Evolutionary conservation across 2,113 vertebrate species (phyloP), one percentile per base, ranked within the genome.

Genomic region (Crotalus horridus): DNA sequence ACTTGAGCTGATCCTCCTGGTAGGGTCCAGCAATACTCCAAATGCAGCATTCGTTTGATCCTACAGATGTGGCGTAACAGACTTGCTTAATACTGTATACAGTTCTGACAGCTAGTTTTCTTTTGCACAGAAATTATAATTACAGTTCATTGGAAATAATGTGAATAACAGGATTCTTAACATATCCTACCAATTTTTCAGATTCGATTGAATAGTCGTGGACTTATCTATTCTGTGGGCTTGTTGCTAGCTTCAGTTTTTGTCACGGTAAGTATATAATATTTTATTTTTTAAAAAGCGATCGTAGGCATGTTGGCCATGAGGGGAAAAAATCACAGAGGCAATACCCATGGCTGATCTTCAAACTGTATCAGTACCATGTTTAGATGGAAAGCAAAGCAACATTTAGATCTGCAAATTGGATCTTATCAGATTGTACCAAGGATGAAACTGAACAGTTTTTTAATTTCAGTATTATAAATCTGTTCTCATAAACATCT

Each of bases 151-250:
- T 90, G 87, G 46, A 89, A 90, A 90, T 15, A 59, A 94, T 54
- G 89, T 48, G 1, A 56, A 69, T 90, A 92, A 53, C n/a, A 90
- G 88, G 93, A 92, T 55, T 93, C 59, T 96, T 89, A 95, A 59
- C 74, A 11, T 81, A 95, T 55, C 94, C 56, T 91, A n/a, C 96
- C 96, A 43, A 54, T 94, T 94, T 94, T 96, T 93, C 93, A 99
- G 99, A 99, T 99, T 94, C 98, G 98, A 94, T 97, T 99, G 85
- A 99, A 99, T 97, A 99, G 99, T 95, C 99, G 98, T 98, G 99
- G 99, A 15, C 98, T 99, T 81, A 99, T 99, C 97, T 99, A 99
- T 97, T 99, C 99, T 0, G 99, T 99, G 85, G 99, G 98, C 58
- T 98, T 99, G 91, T 98, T 99, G 92, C 95, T 99, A 96, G 99